Percentiles rank a stretch among this genome's conserved stretches.
These are phyloP conservation scores for Wasmannia auropunctata DNA, from an alignment of 1,140 invertebrate species.

Conservation along the genomic window DNA sequence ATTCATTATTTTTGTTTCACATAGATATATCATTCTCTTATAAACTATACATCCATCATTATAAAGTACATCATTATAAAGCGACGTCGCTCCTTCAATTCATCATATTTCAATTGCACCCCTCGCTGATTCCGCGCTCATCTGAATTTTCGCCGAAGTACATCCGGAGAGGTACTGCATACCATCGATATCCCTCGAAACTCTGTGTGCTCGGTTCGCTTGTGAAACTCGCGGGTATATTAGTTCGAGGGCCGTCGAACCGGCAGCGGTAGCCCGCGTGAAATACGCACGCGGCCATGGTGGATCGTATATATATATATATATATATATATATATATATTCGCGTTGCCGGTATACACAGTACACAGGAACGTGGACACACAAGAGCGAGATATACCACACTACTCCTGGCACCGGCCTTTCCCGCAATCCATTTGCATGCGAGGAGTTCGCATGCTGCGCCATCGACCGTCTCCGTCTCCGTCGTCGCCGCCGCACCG, in stretches of 20 bases:
- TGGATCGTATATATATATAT: constrained; percentile 45
- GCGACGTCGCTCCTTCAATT: not conserved
- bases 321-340: too few species aligned
- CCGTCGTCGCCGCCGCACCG: constrained; percentile 58
- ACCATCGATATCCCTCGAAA: constrained; percentile 10
- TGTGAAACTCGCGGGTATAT: constrained; percentile 9
- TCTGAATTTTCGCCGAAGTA: not conserved
- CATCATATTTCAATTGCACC: not conserved
- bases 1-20: too few species aligned
- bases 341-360: constrained; percentile 62
- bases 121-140: not conserved
- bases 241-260: not conserved
- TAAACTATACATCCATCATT: too few species aligned
- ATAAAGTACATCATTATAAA: too few species aligned
- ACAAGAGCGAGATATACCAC: constrained; percentile 41
- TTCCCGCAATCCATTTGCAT: constrained; percentile 79
- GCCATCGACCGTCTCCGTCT: constrained; percentile 38
- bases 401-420: constrained; percentile 54
- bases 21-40: too few species aligned
- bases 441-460: constrained; percentile 76
- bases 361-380: constrained; percentile 62
- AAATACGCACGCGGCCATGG: constrained; percentile 60
- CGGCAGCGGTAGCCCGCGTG: constrained; percentile 35
- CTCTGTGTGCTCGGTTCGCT: not conserved
- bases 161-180: too few species aligned